phyloP scores from a whole-genome alignment of 2,797 vertebrate species.

The Chanos chanos region DNA sequence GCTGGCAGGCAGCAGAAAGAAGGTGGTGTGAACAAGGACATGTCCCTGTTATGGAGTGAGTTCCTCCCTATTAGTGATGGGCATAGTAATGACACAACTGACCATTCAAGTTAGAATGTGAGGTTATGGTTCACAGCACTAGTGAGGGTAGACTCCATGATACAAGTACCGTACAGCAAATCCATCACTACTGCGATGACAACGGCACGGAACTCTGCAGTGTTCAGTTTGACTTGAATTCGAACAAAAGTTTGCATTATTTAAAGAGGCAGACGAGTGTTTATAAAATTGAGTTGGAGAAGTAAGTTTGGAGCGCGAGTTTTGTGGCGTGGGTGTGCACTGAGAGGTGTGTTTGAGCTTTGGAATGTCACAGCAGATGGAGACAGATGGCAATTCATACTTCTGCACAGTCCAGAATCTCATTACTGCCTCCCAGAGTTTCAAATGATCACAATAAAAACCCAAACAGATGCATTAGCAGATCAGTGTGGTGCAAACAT shows the following conservation, averaged over 20 bases:
- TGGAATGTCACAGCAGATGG: conserved; percentile 40
- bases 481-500: conserved; percentile 18
- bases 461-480: conserved; percentile 43
- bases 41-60: conserved; percentile 3
- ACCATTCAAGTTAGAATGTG: no score
- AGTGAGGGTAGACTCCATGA: no score
- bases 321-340: conserved; percentile 18
- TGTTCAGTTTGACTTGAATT: no score
- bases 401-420: conserved; percentile 36
- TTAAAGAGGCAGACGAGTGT: conserved; percentile 10
- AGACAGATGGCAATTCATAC: conserved; percentile 52
- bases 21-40: conserved; percentile 10
- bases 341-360: conserved; percentile 27
- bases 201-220: no score
- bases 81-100: no score
- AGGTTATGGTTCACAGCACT: no score
- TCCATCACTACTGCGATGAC: no score
- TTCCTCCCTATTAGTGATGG: conserved; percentile 31
- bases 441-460: conserved; percentile 47
- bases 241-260: no score
- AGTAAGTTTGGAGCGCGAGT: conserved; percentile 12
- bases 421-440: conserved; percentile 44
- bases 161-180: no score
- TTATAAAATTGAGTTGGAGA: conserved; percentile 8
- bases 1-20: conserved; percentile 1